These are phyloP conservation scores for Camponotus pennsylvanicus DNA, from an alignment of 1,140 invertebrate genomes.

Conservation along the genomic window DNA sequence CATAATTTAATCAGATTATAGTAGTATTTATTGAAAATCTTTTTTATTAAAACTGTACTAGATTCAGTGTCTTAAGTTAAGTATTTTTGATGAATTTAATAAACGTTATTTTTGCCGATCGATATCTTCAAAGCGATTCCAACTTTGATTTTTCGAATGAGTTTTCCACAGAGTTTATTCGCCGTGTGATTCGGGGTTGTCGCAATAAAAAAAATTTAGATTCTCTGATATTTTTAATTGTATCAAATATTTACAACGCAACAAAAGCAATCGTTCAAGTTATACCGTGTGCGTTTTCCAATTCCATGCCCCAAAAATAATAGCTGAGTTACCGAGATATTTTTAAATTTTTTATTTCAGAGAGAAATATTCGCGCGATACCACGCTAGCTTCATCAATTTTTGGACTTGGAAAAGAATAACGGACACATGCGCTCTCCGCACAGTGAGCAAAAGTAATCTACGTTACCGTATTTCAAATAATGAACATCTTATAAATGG, in stretches of 20 bases:
- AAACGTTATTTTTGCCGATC: not conserved
- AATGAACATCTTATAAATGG: slow-evolving; percentile 27
- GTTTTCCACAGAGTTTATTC: not conserved
- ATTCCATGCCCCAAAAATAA: slow-evolving; percentile 47
- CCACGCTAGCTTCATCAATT: slow-evolving; percentile 36
- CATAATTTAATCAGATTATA: no score
- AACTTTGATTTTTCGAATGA: not conserved
- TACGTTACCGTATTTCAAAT: not conserved
- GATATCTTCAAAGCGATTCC: not conserved
- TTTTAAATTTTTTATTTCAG: slow-evolving; percentile 52
- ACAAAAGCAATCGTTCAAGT: slow-evolving; percentile 48
- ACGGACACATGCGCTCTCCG: not conserved
- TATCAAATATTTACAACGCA: slow-evolving; percentile 53
- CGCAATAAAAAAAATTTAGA: slow-evolving; percentile 26
- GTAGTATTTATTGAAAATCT: no score
- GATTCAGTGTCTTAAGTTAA: slow-evolving; percentile 20
- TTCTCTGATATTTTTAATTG: slow-evolving; percentile 39
- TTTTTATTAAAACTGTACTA: not conserved
- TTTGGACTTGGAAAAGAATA: slow-evolving; percentile 24
- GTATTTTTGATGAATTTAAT: slow-evolving; percentile 1
- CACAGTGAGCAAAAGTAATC: not conserved
- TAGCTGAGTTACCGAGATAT: slow-evolving; percentile 52
- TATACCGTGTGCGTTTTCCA: slow-evolving; percentile 35
- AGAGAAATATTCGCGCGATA: slow-evolving; percentile 35
- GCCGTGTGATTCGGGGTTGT: not conserved